These are phyloP conservation scores for Drosophila parthenogenetica DNA, from an alignment of 2,888 invertebrate genomes.

Conservation along the genomic window DNA sequence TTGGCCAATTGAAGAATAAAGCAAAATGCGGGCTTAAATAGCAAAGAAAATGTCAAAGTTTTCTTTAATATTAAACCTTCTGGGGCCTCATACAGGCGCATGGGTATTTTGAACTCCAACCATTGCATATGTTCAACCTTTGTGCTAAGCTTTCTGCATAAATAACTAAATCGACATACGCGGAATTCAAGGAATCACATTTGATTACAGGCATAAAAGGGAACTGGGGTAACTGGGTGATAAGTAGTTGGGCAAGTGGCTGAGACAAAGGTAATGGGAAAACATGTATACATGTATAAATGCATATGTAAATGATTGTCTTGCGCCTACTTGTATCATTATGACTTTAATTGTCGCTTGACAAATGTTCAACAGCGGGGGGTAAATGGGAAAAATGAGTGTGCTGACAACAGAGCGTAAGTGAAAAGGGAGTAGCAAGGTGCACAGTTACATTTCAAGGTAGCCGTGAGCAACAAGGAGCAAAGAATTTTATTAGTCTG, in stretches of 20 bases:
- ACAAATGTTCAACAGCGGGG: slow-evolving; percentile 4
- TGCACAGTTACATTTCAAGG: slow-evolving; percentile 41
- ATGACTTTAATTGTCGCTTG: slow-evolving; percentile 51
- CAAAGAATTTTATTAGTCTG: slow-evolving; percentile 73
- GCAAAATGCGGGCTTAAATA: slow-evolving; percentile 5
- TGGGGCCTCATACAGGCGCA: slow-evolving; percentile 6
- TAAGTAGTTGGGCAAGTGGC: neutral
- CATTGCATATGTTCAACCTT: slow-evolving; percentile 32
- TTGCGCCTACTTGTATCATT: slow-evolving; percentile 57
- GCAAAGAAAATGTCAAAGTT: slow-evolving; percentile 5
- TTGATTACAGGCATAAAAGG: neutral
- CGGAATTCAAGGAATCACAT: slow-evolving; percentile 29
- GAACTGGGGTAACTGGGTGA: neutral
- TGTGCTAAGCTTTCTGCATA: slow-evolving; percentile 58
- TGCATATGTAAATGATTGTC: slow-evolving; percentile 43
- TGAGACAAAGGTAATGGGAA: slow-evolving; percentile 1
- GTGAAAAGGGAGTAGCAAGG: neutral
- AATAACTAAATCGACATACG: slow-evolving; percentile 46
- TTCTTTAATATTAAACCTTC: slow-evolving; percentile 56
- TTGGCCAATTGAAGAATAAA: slow-evolving; percentile 30
- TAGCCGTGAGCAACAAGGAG: slow-evolving; percentile 51
- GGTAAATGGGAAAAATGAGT: slow-evolving; percentile 10
- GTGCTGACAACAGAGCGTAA: neutral
- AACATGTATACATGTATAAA: neutral
- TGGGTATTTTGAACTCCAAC: neutral